Evolutionary conservation across 2,888 invertebrate genomes (phyloP).

Genomic region (Actias luna): DNA sequence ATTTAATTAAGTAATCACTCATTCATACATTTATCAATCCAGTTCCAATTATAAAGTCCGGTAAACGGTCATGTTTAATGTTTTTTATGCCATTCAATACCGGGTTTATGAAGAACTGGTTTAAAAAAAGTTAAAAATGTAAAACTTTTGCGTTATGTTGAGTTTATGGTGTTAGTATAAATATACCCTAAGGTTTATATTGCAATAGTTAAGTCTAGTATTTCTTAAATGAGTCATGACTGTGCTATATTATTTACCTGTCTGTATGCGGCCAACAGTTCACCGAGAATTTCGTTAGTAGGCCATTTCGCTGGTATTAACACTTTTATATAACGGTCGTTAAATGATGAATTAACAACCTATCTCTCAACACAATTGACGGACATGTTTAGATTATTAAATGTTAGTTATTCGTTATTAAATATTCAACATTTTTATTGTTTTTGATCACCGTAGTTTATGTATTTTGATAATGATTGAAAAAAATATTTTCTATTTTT

Average conservation of each 20-base stretch:
- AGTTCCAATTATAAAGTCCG: no score
- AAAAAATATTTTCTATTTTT: no score
- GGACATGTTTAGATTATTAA: not conserved
- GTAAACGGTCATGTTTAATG: no score
- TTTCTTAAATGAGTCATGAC: constrained; percentile 1
- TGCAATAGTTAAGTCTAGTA: not conserved
- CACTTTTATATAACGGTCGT: not conserved
- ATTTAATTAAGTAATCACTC: no score
- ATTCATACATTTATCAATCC: no score
- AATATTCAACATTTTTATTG: not conserved
- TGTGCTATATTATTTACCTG: not conserved
- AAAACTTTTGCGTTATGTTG: no score
- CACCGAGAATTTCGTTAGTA: not conserved
- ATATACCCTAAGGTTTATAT: not conserved
- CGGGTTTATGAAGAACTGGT: no score
- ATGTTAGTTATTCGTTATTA: not conserved
- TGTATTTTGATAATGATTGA: no score
- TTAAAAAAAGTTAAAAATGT: no score
- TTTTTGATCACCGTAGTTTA: not conserved
- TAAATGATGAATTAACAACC: not conserved
- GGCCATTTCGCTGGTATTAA: not conserved
- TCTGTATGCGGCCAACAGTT: not conserved
- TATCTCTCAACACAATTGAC: not conserved
- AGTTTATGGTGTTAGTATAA: not conserved
- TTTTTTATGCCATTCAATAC: no score